Conservation (phyloP, 2,888 invertebrate species). For the Patella caerulea region DNA sequence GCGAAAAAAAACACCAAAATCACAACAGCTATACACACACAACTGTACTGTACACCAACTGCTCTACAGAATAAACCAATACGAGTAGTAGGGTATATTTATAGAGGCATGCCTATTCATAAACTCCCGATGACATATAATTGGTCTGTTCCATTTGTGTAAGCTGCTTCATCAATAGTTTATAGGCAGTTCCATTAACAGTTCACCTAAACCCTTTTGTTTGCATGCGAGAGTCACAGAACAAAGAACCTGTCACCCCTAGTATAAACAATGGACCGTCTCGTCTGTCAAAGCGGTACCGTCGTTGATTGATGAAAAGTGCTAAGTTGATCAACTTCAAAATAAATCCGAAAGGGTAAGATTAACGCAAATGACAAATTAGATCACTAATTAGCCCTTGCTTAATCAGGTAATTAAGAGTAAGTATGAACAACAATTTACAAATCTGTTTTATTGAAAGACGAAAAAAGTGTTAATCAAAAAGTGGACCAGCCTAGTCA, state of each 20-base stretch:
- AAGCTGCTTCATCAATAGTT: constrained; percentile 22
- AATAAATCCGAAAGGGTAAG: too few species aligned
- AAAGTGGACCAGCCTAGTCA: background rate
- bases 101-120: constrained; percentile 30
- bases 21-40: constrained; percentile 22
- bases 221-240: constrained; percentile 11
- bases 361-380: background rate
- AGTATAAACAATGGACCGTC: constrained; percentile 14
- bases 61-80: constrained; percentile 3
- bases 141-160: constrained; percentile 21
- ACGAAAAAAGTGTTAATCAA: background rate
- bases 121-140: constrained; percentile 17
- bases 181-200: constrained; percentile 22
- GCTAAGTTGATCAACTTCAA: background rate
- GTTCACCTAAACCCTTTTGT: constrained; percentile 23
- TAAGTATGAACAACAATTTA: constrained; percentile 10
- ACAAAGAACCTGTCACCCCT: constrained; percentile 30
- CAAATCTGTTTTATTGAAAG: background rate
- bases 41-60: constrained; percentile 17
- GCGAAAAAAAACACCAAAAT: constrained; percentile 16
- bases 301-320: constrained; percentile 8
- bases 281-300: constrained; percentile 14
- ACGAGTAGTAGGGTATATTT: constrained; percentile 21
- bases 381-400: background rate
- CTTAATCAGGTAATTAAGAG: background rate